phyloP scores from a whole-genome alignment of 2,888 invertebrate genomes.

The Hoplodrina ambigua region DNA sequence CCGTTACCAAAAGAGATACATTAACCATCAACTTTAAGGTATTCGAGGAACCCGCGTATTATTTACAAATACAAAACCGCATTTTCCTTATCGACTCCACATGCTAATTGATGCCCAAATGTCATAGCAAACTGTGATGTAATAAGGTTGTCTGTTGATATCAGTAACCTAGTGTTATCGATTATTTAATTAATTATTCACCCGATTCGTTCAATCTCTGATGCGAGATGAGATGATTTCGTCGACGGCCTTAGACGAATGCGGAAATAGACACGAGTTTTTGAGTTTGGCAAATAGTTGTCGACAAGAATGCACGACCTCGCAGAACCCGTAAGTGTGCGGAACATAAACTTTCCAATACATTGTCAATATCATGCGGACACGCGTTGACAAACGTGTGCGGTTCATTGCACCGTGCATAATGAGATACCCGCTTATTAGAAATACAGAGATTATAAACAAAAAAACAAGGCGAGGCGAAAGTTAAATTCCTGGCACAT shows the following conservation, averaged over 20 bases:
- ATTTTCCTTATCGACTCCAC: constrained; percentile 56
- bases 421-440: constrained; percentile 53
- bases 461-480: constrained; percentile 69
- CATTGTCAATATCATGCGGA: constrained; percentile 80
- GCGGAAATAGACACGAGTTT: constrained; percentile 59
- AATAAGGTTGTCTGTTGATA: constrained; percentile 26
- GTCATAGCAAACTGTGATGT: constrained; percentile 37
- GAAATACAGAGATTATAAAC: constrained; percentile 59
- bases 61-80: constrained; percentile 27
- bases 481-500: constrained; percentile 76
- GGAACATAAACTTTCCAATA: constrained; percentile 85
- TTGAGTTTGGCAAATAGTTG: constrained; percentile 60
- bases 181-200: constrained; percentile 21
- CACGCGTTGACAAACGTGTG: constrained; percentile 63
- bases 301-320: constrained; percentile 74
- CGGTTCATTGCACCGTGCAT: constrained; percentile 68
- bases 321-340: constrained; percentile 75
- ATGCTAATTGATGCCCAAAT: constrained; percentile 49
- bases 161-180: constrained; percentile 31
- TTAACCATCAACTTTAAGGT: constrained; percentile 5
- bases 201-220: constrained; percentile 16
- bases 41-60: constrained; percentile 36
- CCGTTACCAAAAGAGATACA: constrained; percentile 28
- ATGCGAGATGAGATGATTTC: constrained; percentile 49
- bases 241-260: constrained; percentile 51